A percentile compares a stretch with the other conserved stretches of the same genome.
Evolutionary conservation across 2,113 vertebrate genomes (phyloP).

Genomic region (Puma concolor): DNA sequence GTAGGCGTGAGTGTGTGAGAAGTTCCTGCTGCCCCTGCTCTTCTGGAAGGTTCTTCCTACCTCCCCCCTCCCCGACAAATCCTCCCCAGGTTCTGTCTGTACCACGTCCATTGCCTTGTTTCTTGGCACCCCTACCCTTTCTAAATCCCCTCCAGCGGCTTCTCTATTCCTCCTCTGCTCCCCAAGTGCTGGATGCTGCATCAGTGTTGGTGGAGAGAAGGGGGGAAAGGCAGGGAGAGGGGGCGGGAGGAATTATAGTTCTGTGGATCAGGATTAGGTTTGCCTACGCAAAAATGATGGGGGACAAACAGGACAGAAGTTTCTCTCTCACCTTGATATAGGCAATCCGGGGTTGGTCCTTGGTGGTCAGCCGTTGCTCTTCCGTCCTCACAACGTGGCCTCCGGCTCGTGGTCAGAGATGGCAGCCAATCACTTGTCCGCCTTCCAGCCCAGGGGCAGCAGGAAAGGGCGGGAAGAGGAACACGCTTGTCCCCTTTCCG

Average conservation of each 20-base stretch:
- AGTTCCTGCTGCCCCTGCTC: no score
- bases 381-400: neutral
- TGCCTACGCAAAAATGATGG: neutral
- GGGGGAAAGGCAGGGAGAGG: no score
- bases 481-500: accelerated
- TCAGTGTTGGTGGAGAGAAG: no score
- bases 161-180: neutral
- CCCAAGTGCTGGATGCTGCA: accelerated
- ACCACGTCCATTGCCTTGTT: no score
- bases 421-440: neutral
- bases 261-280: neutral
- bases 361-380: neutral
- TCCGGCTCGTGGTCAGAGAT: neutral
- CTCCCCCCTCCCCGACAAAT: no score
- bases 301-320: neutral
- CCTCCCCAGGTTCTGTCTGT: neutral
- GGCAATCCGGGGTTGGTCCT: neutral
- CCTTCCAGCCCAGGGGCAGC: neutral
- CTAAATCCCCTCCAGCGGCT: neutral
- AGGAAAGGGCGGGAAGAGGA: neutral
- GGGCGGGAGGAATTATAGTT: accelerated
- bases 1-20: no score
- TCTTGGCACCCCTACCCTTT: neutral
- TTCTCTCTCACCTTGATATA: accelerated
- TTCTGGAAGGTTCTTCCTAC: neutral